phyloP scores from a whole-genome alignment of 2,113 vertebrate genomes.

The Peromyscus californicus region DNA sequence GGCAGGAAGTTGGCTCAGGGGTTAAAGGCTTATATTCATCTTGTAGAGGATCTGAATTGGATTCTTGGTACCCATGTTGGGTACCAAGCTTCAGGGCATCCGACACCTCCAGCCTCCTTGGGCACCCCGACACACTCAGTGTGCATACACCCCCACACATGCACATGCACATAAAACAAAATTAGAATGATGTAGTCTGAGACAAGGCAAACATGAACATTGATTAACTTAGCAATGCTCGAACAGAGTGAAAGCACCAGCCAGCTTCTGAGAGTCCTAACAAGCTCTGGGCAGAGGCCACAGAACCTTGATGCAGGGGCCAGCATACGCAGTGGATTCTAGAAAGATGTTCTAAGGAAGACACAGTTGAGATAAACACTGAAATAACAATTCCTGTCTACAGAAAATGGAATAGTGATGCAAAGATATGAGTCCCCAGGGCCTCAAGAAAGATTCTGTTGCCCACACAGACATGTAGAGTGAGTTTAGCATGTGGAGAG shows the following conservation, averaged over 20 bases:
- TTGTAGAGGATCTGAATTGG: background rate
- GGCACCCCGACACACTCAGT: background rate
- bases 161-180: background rate
- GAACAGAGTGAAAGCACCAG: fast-evolving
- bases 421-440: background rate
- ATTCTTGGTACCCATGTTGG: no score
- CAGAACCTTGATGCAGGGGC: background rate
- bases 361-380: background rate
- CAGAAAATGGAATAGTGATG: background rate
- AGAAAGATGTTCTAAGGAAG: background rate
- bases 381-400: background rate
- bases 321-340: background rate
- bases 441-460: fast-evolving
- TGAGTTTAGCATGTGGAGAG: background rate
- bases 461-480: fast-evolving
- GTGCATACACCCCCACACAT: background rate
- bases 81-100: background rate
- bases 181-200: background rate
- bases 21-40: background rate
- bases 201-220: background rate
- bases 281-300: background rate
- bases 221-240: background rate
- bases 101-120: no score
- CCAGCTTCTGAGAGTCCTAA: background rate
- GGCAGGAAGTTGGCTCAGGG: background rate